Evolutionary conservation across 1,140 invertebrate species (phyloP).

Genomic region (Penaeus indicus): DNA sequence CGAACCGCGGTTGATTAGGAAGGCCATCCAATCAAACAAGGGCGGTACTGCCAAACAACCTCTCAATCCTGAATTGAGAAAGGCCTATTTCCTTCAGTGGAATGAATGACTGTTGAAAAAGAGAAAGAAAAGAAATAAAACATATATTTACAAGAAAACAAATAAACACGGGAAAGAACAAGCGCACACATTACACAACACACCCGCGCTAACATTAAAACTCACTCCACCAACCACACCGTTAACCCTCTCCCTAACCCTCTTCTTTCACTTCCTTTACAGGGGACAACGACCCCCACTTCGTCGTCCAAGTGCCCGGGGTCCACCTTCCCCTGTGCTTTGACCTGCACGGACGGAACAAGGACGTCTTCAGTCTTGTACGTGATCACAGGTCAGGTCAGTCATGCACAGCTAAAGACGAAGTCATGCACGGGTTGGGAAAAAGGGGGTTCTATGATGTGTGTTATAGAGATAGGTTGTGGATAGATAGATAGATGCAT

Average conservation of each 20-base stretch:
- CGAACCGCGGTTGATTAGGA: too few species aligned
- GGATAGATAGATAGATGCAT: too few species aligned
- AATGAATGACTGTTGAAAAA: too few species aligned
- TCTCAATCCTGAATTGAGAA: too few species aligned
- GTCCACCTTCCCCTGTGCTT: constrained; percentile 56
- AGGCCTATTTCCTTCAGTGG: too few species aligned
- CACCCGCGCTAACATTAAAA: neutral
- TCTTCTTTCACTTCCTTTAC: neutral
- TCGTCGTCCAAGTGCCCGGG: constrained; percentile 53
- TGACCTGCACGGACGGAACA: constrained; percentile 47
- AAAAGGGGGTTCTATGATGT: too few species aligned
- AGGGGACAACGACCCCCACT: constrained; percentile 61
- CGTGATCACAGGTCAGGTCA: constrained; percentile 45
- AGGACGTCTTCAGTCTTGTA: constrained; percentile 39
- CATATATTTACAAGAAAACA: too few species aligned
- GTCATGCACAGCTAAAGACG: neutral
- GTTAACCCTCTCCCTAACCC: neutral
- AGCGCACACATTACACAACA: neutral
- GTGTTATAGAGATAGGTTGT: too few species aligned
- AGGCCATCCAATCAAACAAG: too few species aligned
- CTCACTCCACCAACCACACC: neutral
- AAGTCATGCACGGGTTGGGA: neutral
- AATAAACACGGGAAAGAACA: too few species aligned
- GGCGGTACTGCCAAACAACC: too few species aligned
- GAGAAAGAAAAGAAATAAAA: too few species aligned